Evolutionary conservation across 2,113 vertebrate genomes (phyloP), one percentile per base, ranked within the genome.

Genomic region (Gulo gulo): DNA sequence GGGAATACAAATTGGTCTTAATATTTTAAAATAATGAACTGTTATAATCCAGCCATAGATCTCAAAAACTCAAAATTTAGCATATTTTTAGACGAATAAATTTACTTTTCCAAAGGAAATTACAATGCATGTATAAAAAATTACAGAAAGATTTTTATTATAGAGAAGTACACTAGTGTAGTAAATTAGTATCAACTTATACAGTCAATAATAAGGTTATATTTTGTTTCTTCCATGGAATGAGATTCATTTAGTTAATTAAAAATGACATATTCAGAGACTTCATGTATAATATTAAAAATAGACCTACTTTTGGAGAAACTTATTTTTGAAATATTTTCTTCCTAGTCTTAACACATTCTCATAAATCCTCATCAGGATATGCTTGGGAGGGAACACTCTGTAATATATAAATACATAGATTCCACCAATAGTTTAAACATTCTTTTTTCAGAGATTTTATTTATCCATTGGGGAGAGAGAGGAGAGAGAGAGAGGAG

Each of bases 221-320:
- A 88, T 91, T 91, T 93, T 94, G 39, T 83, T 96, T 79, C 73
- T 95, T 95, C 73, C 45, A 82, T 83, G n/a, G 80, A 97, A 83
- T 74, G 15, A 97, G 45, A 97, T 97, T 93, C 65, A 86, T 73
- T 88, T 95, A 73, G 71, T 47, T 94, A 93, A 97, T 97, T 98
- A 96, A 98, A 97, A 96, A 93, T 97, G 63, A 97, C 95, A 92
- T 76, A 97, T 50, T 82, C 29, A 42, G 34, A 52, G 47, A 42
- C 1, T 55, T 94, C 45, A 57, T 55, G 23, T 26, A 26, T 47
- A 92, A 45, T n/a, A 91, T 94, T 88, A 78, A 78, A 94, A 95
- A 6, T 88, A 24, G 26, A 95, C 36, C 78, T 42, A 71, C 14
- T 91, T 87, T 52, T 73, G 29, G 39, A 88, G 76, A 96, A 11